These are phyloP conservation scores for Formicarius rufipectus DNA, from an alignment of 2,113 vertebrate genomes.

Conservation along the genomic window DNA sequence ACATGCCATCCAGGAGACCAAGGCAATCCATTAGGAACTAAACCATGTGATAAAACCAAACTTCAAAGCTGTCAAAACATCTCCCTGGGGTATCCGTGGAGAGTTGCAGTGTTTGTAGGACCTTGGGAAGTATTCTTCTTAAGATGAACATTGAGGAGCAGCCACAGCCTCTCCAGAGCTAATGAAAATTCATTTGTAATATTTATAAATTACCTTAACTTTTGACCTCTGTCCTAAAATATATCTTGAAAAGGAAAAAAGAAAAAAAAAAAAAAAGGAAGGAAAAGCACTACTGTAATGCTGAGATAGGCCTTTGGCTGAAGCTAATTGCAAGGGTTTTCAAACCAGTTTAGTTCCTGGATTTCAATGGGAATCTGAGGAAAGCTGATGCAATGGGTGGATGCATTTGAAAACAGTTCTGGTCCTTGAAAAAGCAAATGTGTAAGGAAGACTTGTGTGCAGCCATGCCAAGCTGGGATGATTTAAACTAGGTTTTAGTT, in stretches of 20 bases:
- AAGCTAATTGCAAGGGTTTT: background rate
- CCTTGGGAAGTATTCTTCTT: slow-evolving; percentile 57
- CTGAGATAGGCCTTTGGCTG: background rate
- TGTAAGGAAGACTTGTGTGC: background rate
- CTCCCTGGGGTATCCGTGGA: slow-evolving; percentile 47
- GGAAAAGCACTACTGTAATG: background rate
- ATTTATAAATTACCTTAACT: slow-evolving; percentile 52
- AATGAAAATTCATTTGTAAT: slow-evolving; percentile 46
- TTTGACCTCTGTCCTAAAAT: slow-evolving; percentile 42
- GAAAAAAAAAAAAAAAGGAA: background rate
- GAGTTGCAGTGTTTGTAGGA: slow-evolving; percentile 39
- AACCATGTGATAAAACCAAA: slow-evolving; percentile 62
- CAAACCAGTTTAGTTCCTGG: background rate
- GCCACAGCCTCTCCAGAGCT: background rate
- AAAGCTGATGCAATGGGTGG: background rate
- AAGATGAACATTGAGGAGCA: background rate
- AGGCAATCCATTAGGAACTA: slow-evolving; percentile 64
- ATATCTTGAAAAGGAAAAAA: background rate
- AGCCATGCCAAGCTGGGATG: background rate
- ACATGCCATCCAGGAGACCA: slow-evolving; percentile 58
- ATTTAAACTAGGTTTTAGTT: background rate
- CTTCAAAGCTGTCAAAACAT: slow-evolving; percentile 67
- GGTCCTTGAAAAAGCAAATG: background rate
- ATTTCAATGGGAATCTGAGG: background rate
- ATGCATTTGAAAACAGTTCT: background rate